These are phyloP conservation scores for Cottus gobio DNA, from an alignment of 2,113 vertebrate genomes.

Conservation along the genomic window DNA sequence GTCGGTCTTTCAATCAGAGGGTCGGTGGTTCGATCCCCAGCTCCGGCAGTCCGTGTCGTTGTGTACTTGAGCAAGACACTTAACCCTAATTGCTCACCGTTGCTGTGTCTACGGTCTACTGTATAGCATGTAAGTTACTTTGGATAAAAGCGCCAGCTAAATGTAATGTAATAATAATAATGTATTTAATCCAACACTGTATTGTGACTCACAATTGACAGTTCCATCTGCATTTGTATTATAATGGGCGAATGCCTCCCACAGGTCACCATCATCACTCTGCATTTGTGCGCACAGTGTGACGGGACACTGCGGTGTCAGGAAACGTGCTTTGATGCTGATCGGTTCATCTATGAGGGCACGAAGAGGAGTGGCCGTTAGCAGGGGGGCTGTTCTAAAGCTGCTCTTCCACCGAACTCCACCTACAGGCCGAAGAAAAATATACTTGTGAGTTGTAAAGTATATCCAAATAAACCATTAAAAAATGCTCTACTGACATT, in stretches of 20 bases:
- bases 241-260: slow-evolving; percentile 74
- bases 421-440: slow-evolving; percentile 19
- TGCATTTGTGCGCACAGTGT: slow-evolving; percentile 68
- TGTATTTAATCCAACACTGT: not conserved
- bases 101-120: too few species aligned
- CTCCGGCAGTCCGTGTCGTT: too few species aligned
- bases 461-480: not conserved
- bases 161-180: too few species aligned
- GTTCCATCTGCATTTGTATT: slow-evolving; percentile 57
- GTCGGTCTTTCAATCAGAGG: too few species aligned
- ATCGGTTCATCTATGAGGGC: slow-evolving; percentile 70
- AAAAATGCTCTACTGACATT: not conserved
- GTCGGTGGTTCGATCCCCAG: too few species aligned
- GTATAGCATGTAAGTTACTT: too few species aligned
- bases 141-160: too few species aligned
- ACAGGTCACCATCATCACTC: slow-evolving; percentile 73
- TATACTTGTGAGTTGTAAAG: not conserved
- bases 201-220: slow-evolving; percentile 65
- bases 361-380: slow-evolving; percentile 61
- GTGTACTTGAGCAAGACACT: too few species aligned
- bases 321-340: slow-evolving; percentile 52
- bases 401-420: slow-evolving; percentile 52
- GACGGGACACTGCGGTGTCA: slow-evolving; percentile 59
- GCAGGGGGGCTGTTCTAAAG: slow-evolving; percentile 42
- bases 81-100: too few species aligned